A percentile compares a stretch with the other conserved stretches of the same genome.
phyloP scores from a whole-genome alignment of 2,113 vertebrate species.

The Ictalurus punctatus region DNA sequence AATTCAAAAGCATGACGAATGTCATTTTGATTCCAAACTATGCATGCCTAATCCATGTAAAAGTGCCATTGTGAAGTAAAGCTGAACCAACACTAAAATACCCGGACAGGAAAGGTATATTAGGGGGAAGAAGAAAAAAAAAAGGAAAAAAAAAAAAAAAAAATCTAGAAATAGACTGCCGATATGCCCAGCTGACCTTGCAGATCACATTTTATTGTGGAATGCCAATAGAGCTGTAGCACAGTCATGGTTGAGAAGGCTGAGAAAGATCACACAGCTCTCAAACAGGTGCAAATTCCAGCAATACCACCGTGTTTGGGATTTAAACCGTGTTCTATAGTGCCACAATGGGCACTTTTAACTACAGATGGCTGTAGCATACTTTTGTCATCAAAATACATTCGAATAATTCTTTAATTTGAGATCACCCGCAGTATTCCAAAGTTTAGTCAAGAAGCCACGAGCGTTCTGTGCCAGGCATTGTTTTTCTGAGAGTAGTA shows the following conservation, averaged over 20 bases:
- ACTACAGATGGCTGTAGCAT: background rate
- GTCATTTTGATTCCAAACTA: background rate
- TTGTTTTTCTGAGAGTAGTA: constrained; percentile 27
- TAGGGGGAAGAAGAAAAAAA: background rate
- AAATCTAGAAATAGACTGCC: background rate
- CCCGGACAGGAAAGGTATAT: background rate
- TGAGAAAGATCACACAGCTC: constrained; percentile 50
- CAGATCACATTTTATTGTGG: constrained; percentile 21
- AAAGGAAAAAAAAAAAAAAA: background rate
- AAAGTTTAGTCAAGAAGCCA: background rate
- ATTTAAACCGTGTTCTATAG: background rate
- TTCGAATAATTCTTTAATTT: background rate
- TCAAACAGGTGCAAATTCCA: constrained; percentile 78
- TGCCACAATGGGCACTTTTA: background rate
- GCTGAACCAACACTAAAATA: background rate
- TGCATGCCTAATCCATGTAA: no score
- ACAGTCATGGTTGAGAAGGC: constrained; percentile 46
- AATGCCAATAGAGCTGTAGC: constrained; percentile 42
- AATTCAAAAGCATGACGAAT: background rate
- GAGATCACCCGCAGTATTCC: background rate
- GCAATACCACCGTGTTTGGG: constrained; percentile 63
- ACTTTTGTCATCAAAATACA: background rate
- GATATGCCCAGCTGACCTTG: background rate
- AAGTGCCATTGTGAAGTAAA: background rate
- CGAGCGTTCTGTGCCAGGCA: constrained; percentile 3